Conservation (phyloP, 2,888 invertebrate species). For the Caenorhabditis drosophilae region DNA sequence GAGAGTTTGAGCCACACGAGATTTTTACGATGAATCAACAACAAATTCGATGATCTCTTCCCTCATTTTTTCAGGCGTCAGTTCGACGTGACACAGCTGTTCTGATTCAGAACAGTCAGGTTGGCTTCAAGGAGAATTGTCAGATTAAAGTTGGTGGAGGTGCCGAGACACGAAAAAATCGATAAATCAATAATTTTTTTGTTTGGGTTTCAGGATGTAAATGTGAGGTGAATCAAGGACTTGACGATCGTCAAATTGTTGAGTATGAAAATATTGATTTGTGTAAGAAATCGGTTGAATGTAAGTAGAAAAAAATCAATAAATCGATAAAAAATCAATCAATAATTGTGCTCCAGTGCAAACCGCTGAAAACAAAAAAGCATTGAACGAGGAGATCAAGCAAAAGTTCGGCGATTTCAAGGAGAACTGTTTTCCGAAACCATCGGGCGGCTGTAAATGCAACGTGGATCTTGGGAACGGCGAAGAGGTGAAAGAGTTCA, state of each 20-base stretch:
- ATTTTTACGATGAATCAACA: too few species aligned
- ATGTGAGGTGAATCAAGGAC: conserved; percentile 55
- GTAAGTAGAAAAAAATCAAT: conserved; percentile 10
- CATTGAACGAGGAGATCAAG: conserved; percentile 45
- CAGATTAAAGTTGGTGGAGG: conserved; percentile 28
- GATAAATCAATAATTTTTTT: too few species aligned
- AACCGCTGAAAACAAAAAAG: conserved; percentile 52
- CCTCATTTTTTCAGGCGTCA: conserved; percentile 28
- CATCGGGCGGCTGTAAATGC: conserved; percentile 58
- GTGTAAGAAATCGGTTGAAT: conserved; percentile 58
- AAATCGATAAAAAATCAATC: conserved; percentile 1
- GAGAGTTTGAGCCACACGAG: too few species aligned
- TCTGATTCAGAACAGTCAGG: conserved; percentile 4
- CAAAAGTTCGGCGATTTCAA: conserved; percentile 57
- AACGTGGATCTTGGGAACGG: conserved; percentile 56
- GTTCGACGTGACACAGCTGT: conserved; percentile 36
- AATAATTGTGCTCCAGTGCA: too few species aligned
- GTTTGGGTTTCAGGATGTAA: too few species aligned
- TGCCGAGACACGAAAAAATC: too few species aligned
- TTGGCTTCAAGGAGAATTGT: conserved; percentile 34
- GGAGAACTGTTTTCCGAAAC: conserved; percentile 60
- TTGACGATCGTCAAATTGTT: conserved; percentile 42
- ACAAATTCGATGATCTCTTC: too few species aligned
- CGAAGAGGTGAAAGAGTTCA: conserved; percentile 46
- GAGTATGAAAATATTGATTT: conserved; percentile 45